A percentile compares a stretch with the other conserved stretches of the same genome.
These are phyloP conservation scores for Malacoraja senta DNA, from an alignment of 2,797 vertebrate species.

Conservation along the genomic window DNA sequence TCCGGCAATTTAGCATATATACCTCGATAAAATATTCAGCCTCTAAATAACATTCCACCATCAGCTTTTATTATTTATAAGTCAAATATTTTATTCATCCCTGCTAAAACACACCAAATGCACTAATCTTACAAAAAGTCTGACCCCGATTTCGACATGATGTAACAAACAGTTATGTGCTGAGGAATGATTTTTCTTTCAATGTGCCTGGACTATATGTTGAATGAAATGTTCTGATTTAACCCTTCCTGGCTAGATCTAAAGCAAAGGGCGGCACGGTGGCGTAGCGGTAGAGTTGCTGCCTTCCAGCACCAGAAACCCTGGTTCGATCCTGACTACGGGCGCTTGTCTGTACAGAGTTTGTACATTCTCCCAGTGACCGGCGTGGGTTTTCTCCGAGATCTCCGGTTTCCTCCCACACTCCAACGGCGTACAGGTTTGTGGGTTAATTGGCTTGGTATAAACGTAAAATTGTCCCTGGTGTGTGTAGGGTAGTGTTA, in stretches of 20 bases:
- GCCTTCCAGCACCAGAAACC: too few relatives aligned
- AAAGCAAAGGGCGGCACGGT: not conserved
- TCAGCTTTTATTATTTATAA: constrained; percentile 24
- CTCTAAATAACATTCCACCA: constrained; percentile 17
- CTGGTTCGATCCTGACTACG: too few relatives aligned
- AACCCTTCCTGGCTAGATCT: not conserved
- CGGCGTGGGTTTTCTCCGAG: too few relatives aligned
- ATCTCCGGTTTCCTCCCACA: too few relatives aligned
- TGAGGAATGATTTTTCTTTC: not conserved
- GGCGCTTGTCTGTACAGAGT: too few relatives aligned
- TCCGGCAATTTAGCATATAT: constrained; percentile 23
- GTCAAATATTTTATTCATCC: constrained; percentile 35
- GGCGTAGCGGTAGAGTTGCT: too few relatives aligned
- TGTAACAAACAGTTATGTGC: not conserved
- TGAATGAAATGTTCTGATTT: not conserved
- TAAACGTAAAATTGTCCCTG: too few relatives aligned
- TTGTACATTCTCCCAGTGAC: too few relatives aligned
- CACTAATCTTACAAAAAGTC: constrained; percentile 25
- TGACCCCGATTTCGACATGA: not conserved
- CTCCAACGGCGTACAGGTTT: too few relatives aligned
- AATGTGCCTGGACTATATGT: not conserved
- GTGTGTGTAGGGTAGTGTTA: too few relatives aligned
- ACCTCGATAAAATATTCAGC: constrained; percentile 31
- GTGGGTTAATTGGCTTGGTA: too few relatives aligned
- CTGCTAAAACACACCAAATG: constrained; percentile 27